A percentile compares a stretch with the other conserved stretches of the same genome.
phyloP scores from a whole-genome alignment of 30 jellyfish, hydroid and myxozoan species.

The Aurelia sp. region DNA sequence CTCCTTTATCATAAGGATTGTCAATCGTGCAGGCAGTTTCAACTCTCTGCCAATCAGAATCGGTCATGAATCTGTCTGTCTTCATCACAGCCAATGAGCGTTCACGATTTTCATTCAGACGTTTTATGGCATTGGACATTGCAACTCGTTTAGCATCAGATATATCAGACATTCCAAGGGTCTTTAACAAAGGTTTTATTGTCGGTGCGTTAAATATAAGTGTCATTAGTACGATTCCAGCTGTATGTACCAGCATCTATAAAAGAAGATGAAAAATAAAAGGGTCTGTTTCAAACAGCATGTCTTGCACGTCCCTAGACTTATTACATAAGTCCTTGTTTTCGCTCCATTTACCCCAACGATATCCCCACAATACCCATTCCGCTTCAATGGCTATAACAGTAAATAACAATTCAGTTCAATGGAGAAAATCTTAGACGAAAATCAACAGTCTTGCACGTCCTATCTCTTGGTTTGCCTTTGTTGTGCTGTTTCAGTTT shows the following conservation, averaged over 20 bases:
- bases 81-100: constrained; percentile 85
- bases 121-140: constrained; percentile 90
- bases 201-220: constrained; percentile 86
- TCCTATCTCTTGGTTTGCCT: too few species aligned
- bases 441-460: too few species aligned
- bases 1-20: constrained; percentile 81
- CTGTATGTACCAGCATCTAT: constrained; percentile 90
- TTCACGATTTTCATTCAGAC: constrained; percentile 73
- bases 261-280: background rate
- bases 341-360: too few species aligned
- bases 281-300: too few species aligned
- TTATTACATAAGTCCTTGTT: too few species aligned
- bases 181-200: constrained; percentile 72
- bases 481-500: too few species aligned
- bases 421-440: too few species aligned
- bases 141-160: constrained; percentile 93
- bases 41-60: constrained; percentile 93
- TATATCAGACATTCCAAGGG: constrained; percentile 92
- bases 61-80: constrained; percentile 95
- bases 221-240: constrained; percentile 93
- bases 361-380: too few species aligned
- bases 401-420: too few species aligned
- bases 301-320: too few species aligned
- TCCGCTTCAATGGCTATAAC: too few species aligned
- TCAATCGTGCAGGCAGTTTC: constrained; percentile 76